Evolutionary conservation across 2,113 vertebrate genomes (phyloP).

Genomic region (Zeus faber): DNA sequence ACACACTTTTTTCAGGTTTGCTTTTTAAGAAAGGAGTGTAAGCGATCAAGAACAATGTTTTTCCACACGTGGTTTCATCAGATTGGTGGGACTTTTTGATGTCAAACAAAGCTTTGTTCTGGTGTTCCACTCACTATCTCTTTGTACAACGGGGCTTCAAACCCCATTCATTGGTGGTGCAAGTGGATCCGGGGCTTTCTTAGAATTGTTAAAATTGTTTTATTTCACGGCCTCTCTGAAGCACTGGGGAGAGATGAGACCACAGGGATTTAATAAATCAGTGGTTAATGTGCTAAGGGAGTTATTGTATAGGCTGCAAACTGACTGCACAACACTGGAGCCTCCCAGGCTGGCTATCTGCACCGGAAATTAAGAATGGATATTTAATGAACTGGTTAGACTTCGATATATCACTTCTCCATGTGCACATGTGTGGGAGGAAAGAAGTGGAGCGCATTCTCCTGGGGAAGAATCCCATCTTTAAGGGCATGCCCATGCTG

Average conservation of each 20-base stretch:
- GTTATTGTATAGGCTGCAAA: slow-evolving; percentile 20
- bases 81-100: slow-evolving; percentile 24
- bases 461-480: slow-evolving; percentile 24
- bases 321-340: slow-evolving; percentile 27
- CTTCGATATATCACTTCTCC: slow-evolving; percentile 44
- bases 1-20: slow-evolving; percentile 14
- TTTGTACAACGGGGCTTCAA: slow-evolving; percentile 33
- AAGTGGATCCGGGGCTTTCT: slow-evolving; percentile 23
- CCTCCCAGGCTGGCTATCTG: slow-evolving; percentile 41
- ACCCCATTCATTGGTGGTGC: slow-evolving; percentile 18
- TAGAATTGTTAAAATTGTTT: slow-evolving; percentile 14
- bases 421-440: slow-evolving; percentile 33
- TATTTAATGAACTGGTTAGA: slow-evolving; percentile 61
- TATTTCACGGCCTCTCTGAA: slow-evolving; percentile 32
- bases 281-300: slow-evolving; percentile 23
- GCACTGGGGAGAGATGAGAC: slow-evolving; percentile 27
- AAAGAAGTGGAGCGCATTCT: slow-evolving; percentile 24
- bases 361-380: slow-evolving; percentile 59
- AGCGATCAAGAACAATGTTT: slow-evolving; percentile 12
- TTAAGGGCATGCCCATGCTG: slow-evolving; percentile 25
- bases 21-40: neutral
- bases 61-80: slow-evolving; percentile 12
- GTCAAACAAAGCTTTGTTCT: slow-evolving; percentile 33
- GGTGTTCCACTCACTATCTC: neutral
- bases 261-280: slow-evolving; percentile 36